A percentile compares a stretch with the other conserved stretches of the same genome.
Evolutionary conservation across 2,113 vertebrate genomes (phyloP).

Genomic region (Oplegnathus fasciatus): DNA sequence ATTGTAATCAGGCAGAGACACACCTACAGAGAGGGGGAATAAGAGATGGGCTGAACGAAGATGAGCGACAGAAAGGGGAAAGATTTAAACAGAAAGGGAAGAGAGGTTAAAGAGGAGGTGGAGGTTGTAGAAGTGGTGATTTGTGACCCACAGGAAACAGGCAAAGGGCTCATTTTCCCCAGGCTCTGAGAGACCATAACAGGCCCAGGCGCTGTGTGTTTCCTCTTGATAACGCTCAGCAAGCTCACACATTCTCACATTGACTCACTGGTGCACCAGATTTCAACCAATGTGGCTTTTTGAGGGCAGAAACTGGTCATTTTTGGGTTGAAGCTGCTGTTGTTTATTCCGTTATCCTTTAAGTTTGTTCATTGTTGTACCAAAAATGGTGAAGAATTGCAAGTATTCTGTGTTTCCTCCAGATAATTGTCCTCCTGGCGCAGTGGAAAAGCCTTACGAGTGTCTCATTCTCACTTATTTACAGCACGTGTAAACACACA

Average conservation of each 20-base stretch:
- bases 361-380: background rate
- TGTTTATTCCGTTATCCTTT: background rate
- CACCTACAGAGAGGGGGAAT: background rate
- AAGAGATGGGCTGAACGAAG: slow-evolving; percentile 16
- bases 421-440: background rate
- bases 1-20: slow-evolving; percentile 39
- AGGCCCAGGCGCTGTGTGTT: slow-evolving; percentile 60
- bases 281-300: background rate
- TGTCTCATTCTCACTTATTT: slow-evolving; percentile 13
- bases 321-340: background rate
- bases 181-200: slow-evolving; percentile 39
- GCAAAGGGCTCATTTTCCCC: slow-evolving; percentile 46
- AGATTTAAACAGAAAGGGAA: slow-evolving; percentile 54
- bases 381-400: slow-evolving; percentile 1
- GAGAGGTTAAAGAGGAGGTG: slow-evolving; percentile 54
- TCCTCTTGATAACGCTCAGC: slow-evolving; percentile 73
- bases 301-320: background rate
- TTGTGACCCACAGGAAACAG: slow-evolving; percentile 69
- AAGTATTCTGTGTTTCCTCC: background rate
- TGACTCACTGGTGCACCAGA: background rate
- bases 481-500: background rate
- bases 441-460: background rate
- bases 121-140: slow-evolving; percentile 62
- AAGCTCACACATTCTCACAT: slow-evolving; percentile 24
- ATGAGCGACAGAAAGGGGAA: slow-evolving; percentile 7